A percentile compares a stretch with the other conserved stretches of the same genome.
Evolutionary conservation across 2,113 vertebrate genomes (phyloP).

Genomic region (Rhabdornis inornatus): DNA sequence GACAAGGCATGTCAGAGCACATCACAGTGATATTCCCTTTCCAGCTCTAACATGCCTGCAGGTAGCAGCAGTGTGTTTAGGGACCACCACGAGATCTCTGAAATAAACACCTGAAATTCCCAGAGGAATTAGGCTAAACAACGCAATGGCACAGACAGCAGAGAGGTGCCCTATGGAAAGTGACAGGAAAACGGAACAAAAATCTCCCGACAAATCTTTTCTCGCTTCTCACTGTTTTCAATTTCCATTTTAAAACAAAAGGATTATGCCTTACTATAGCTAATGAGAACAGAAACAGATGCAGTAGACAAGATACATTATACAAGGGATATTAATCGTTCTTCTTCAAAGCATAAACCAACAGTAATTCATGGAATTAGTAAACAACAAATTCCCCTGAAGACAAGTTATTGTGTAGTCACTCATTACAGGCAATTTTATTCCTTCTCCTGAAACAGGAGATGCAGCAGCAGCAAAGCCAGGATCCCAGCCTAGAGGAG

Average conservation of each 20-base stretch:
- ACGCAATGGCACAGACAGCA: rapidly evolving
- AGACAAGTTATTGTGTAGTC: not conserved
- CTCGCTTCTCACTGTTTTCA: not conserved
- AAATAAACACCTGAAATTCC: not conserved
- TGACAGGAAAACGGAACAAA: not conserved
- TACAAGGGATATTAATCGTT: conserved; percentile 22
- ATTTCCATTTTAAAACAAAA: conserved; percentile 37
- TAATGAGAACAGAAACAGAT: conserved; percentile 40
- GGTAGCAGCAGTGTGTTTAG: not conserved
- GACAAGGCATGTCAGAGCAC: not conserved
- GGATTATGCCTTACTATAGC: not conserved
- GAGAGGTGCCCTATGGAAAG: not conserved
- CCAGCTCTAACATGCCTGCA: not conserved
- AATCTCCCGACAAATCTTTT: not conserved
- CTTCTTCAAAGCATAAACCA: conserved; percentile 28
- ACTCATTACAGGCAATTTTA: not conserved
- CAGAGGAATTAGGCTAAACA: not conserved
- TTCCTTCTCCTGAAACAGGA: not conserved
- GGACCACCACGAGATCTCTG: rapidly evolving
- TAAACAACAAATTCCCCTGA: conserved; percentile 24
- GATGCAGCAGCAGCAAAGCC: not conserved
- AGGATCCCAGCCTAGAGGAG: not conserved
- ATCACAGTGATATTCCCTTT: not conserved
- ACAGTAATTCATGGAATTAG: conserved; percentile 38
- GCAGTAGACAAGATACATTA: conserved; percentile 24